Evolutionary conservation across 2,113 vertebrate genomes (phyloP), one percentile per base, ranked within the genome.

Genomic region (Morone chrysops): DNA sequence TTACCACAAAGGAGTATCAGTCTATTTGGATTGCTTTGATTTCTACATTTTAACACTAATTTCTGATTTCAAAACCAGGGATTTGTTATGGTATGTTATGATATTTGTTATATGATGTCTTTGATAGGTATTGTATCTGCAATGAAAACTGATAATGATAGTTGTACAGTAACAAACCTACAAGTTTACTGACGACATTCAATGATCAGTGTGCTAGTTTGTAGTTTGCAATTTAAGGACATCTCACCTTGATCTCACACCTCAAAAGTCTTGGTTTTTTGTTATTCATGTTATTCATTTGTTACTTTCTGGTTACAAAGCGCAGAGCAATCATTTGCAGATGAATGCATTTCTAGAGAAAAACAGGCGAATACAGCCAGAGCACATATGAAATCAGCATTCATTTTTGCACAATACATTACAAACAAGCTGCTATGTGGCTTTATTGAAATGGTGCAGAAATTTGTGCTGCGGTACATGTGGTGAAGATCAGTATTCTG

Each of bases 331-430:
- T 81, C n/a, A 86, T 86, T 89, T 79, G 54, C 76, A 87, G 83
- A 65, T 74, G 6, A 91, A 77, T 86, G 77, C 77, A 62, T 87
- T 88, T 92, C 50, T 82, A 54, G 75, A 67, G 65, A 62, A 85
- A 82, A 70, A 50, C 65, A 57, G 51, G 61, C 38, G 75, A 62
- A 62, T 60, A 47, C 59, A 83, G 47, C 9, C 11, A 18, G 54
- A 68, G 56, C 40, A 41, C n/a, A 17, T 20, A 38, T 48, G 22
- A 73, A 63, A 20, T 66, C 51, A 17, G 1, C 6, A 12, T 48
- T 78, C 16, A 22, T 12, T 59, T 78, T 53, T 75, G 63, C 60
- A 71, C 47, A 80, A 56, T 12, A 65, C 70, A 82, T 31, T 31
- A 31, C 12, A 47, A 62, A 80, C 69, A 74, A 65, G 66, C 41